Evolutionary conservation across 2,888 invertebrate genomes (phyloP).

Genomic region (Tuberolachnus salignus): DNA sequence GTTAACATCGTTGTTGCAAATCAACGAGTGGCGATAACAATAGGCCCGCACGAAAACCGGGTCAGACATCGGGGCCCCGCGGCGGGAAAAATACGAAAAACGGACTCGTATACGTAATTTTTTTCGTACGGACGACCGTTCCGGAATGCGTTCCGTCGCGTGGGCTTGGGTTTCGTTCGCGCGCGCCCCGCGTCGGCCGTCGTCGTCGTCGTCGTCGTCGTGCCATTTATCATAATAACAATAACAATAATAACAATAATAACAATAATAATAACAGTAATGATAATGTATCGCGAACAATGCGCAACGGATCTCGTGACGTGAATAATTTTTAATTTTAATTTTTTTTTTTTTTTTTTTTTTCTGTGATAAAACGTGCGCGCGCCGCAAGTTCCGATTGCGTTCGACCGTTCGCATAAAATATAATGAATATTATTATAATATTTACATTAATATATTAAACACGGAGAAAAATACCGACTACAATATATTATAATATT

Average conservation of each 20-base stretch:
- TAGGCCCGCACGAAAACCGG: too few species aligned
- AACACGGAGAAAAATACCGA: too few species aligned
- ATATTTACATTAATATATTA: too few species aligned
- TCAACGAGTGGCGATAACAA: too few species aligned
- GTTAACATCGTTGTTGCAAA: too few species aligned
- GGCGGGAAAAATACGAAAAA: too few species aligned
- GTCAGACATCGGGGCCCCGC: too few species aligned
- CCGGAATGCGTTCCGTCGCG: background rate
- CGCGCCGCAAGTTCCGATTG: background rate
- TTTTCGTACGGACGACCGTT: background rate
- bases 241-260: background rate
- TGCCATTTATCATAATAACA: constrained; percentile 12
- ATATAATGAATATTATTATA: too few species aligned
- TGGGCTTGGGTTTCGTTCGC: background rate
- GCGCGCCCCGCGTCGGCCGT: background rate
- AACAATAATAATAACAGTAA: background rate
- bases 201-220: background rate
- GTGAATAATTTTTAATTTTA: constrained; percentile 28
- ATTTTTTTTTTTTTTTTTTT: background rate
- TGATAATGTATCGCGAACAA: constrained; percentile 12
- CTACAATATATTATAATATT: background rate
- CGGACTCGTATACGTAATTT: too few species aligned
- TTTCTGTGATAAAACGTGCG: background rate
- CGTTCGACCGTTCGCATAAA: background rate
- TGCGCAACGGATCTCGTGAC: constrained; percentile 37